These are phyloP conservation scores for Porphyrio hochstetteri DNA, from an alignment of 2,113 vertebrate genomes.

Conservation along the genomic window DNA sequence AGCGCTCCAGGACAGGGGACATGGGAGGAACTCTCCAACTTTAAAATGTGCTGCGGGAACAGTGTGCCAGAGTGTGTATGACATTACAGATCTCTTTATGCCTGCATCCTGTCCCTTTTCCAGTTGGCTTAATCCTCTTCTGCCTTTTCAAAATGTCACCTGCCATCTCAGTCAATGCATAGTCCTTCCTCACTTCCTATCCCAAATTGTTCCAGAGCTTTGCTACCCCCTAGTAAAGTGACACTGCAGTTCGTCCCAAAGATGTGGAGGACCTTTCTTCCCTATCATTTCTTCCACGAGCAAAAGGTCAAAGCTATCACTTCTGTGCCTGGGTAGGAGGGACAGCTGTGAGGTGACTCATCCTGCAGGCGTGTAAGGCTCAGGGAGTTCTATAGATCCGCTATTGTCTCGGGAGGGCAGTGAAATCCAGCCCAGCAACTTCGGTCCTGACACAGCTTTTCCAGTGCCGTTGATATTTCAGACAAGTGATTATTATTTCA, in stretches of 20 bases:
- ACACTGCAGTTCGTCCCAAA: not conserved
- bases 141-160: conserved; percentile 21
- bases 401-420: not conserved
- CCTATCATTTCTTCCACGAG: conserved; percentile 54
- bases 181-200: conserved; percentile 27
- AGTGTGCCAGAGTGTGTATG: not conserved
- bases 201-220: not conserved
- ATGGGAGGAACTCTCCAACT: not conserved
- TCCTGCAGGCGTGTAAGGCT: not conserved
- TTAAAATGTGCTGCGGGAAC: not conserved
- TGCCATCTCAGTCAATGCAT: not conserved
- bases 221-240: not conserved
- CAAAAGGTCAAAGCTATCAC: conserved; percentile 51
- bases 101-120: not conserved
- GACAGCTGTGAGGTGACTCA: conserved; percentile 12
- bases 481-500: conserved; percentile 30
- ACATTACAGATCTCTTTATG: not conserved
- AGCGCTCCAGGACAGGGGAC: not conserved
- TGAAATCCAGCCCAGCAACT: not conserved
- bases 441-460: not conserved
- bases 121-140: conserved; percentile 21
- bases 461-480: not conserved
- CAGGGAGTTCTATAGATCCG: not conserved
- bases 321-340: conserved; percentile 10
- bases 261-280: not conserved